phyloP scores from a whole-genome alignment of 2,888 invertebrate genomes.

The Ophion ventricosus region DNA sequence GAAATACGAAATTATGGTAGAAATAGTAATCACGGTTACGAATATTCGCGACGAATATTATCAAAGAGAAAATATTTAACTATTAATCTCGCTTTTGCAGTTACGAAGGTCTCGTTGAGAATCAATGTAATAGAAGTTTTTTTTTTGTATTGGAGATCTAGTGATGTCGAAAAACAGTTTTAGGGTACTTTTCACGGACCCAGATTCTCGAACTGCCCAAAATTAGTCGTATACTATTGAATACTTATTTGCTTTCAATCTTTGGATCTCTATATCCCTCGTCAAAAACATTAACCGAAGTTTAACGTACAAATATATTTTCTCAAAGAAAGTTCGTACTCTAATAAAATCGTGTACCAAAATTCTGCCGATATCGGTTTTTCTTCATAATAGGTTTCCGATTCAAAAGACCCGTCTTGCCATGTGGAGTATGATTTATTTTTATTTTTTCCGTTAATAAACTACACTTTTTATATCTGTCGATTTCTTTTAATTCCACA shows the following conservation, averaged over 20 bases:
- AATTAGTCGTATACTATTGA: neutral
- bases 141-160: too few relatives aligned
- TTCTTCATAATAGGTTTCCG: too few relatives aligned
- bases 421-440: too few relatives aligned
- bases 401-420: too few relatives aligned
- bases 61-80: neutral
- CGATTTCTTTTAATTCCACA: too few relatives aligned
- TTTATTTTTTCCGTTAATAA: too few relatives aligned
- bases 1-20: neutral
- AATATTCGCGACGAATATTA: neutral
- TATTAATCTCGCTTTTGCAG: neutral
- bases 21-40: neutral
- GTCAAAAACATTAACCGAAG: neutral
- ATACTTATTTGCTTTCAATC: neutral
- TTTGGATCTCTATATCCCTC: neutral
- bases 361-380: too few relatives aligned
- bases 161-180: neutral
- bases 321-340: too few relatives aligned
- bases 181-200: neutral
- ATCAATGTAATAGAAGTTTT: too few relatives aligned
- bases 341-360: neutral
- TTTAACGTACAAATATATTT: neutral
- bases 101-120: too few relatives aligned
- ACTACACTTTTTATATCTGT: too few relatives aligned
- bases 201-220: neutral